Percentiles rank a stretch among this genome's conserved stretches.
Conservation (phyloP, 1,140 invertebrate species). For the Drosophila baimaii region DNA sequence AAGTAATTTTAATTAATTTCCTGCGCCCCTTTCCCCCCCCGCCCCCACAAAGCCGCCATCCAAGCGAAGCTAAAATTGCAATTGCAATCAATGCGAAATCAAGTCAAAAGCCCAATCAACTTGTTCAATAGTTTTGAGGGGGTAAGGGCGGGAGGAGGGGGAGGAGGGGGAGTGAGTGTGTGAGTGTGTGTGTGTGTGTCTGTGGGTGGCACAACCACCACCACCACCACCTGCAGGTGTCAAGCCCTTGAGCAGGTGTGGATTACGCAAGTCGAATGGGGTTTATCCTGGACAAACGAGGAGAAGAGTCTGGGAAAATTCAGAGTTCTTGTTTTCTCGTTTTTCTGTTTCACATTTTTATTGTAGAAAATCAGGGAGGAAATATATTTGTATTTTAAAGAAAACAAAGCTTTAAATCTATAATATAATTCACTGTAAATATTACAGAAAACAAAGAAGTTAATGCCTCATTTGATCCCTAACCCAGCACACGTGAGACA, state of each 20-base stretch:
- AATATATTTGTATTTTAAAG: no score
- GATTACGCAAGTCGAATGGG: not conserved
- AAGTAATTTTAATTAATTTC: slow-evolving; percentile 75
- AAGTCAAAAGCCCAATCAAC: slow-evolving; percentile 48
- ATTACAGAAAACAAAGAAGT: not conserved
- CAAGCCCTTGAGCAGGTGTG: slow-evolving; percentile 7
- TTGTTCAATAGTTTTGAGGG: slow-evolving; percentile 21
- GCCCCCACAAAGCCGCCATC: not conserved
- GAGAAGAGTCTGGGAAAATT: no score
- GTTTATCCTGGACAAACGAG: slow-evolving; percentile 1
- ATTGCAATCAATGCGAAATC: slow-evolving; percentile 66
- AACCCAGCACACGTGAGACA: slow-evolving; percentile 44
- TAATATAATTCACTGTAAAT: no score
- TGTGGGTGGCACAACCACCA: no score
- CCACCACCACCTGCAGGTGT: slow-evolving; percentile 17
- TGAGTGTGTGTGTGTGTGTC: not conserved
- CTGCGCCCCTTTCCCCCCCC: not conserved
- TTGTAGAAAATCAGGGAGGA: no score
- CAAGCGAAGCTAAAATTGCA: slow-evolving; percentile 53
- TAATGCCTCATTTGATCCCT: no score
- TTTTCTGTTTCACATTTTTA: no score
- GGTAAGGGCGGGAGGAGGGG: not conserved
- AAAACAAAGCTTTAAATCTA: no score
- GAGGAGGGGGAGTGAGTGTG: not conserved
- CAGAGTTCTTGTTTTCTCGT: not conserved